phyloP scores from a whole-genome alignment of 2,797 vertebrate genomes.

The Fratercula arctica region DNA sequence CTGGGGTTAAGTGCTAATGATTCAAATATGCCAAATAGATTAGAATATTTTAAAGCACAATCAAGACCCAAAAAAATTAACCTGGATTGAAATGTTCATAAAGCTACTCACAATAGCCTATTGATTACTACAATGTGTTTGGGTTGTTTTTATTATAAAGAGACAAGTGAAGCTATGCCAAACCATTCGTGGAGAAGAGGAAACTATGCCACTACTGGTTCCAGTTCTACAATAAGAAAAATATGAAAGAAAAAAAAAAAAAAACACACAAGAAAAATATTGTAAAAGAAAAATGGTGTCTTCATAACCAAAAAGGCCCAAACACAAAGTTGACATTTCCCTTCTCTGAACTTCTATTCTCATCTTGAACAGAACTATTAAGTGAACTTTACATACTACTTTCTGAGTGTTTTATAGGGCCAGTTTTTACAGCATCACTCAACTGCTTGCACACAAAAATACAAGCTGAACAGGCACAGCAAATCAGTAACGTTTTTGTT shows the following conservation, averaged over 20 bases:
- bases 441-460: neutral
- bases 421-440: neutral
- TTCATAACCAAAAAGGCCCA: neutral
- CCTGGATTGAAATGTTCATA: constrained; percentile 28
- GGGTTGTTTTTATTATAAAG: constrained; percentile 40
- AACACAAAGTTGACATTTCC: neutral
- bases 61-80: constrained; percentile 25
- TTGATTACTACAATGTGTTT: constrained; percentile 65
- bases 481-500: neutral
- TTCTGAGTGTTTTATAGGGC: neutral
- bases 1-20: constrained; percentile 35
- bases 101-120: constrained; percentile 28
- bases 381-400: neutral
- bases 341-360: neutral
- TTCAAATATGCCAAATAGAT: constrained; percentile 24
- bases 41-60: constrained; percentile 27
- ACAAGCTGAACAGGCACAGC: neutral
- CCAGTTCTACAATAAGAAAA: constrained; percentile 37
- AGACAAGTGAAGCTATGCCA: constrained; percentile 51
- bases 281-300: neutral
- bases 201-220: constrained; percentile 39
- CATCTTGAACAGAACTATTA: neutral
- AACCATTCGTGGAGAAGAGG: constrained; percentile 13
- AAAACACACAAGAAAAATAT: neutral
- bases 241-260: constrained; percentile 12